Evolutionary conservation across 2,797 vertebrate genomes (phyloP).

Genomic region (Enteromius treurensis): DNA sequence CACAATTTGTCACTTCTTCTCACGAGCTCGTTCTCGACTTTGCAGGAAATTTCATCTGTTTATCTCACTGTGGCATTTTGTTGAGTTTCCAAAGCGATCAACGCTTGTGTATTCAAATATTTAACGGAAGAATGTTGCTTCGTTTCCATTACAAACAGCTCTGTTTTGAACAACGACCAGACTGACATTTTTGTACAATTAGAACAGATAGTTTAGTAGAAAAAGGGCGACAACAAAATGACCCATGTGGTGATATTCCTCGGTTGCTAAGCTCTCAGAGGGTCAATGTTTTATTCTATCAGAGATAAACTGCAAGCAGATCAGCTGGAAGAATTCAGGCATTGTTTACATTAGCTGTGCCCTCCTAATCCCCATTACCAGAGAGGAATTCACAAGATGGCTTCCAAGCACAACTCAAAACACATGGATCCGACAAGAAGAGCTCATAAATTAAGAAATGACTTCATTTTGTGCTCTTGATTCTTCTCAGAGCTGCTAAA

Average conservation of each 20-base stretch:
- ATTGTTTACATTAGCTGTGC: slow-evolving; percentile 64
- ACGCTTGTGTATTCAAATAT: slow-evolving; percentile 32
- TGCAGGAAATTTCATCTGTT: slow-evolving; percentile 30
- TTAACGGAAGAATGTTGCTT: slow-evolving; percentile 35
- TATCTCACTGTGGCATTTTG: slow-evolving; percentile 32
- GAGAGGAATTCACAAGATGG: slow-evolving; percentile 61
- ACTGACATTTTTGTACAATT: slow-evolving; percentile 36
- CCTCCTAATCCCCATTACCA: slow-evolving; percentile 66
- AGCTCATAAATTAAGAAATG: slow-evolving; percentile 65
- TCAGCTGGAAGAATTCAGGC: slow-evolving; percentile 51
- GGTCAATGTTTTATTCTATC: slow-evolving; percentile 38
- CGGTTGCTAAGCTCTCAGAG: slow-evolving; percentile 19
- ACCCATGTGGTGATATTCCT: slow-evolving; percentile 12
- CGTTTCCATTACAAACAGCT: slow-evolving; percentile 40
- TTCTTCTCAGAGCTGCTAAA: slow-evolving; percentile 52
- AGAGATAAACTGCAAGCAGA: slow-evolving; percentile 36
- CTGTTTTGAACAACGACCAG: slow-evolving; percentile 30
- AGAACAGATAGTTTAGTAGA: slow-evolving; percentile 13
- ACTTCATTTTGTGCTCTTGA: slow-evolving; percentile 55
- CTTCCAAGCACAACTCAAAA: slow-evolving; percentile 69
- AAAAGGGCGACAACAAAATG: slow-evolving; percentile 20
- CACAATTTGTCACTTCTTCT: slow-evolving; percentile 47
- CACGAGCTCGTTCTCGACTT: neutral
- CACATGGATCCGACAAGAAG: slow-evolving; percentile 65
- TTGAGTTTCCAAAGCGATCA: slow-evolving; percentile 25